Conservation (phyloP, 2,113 vertebrate genomes). For the Aegithalos caudatus region DNA sequence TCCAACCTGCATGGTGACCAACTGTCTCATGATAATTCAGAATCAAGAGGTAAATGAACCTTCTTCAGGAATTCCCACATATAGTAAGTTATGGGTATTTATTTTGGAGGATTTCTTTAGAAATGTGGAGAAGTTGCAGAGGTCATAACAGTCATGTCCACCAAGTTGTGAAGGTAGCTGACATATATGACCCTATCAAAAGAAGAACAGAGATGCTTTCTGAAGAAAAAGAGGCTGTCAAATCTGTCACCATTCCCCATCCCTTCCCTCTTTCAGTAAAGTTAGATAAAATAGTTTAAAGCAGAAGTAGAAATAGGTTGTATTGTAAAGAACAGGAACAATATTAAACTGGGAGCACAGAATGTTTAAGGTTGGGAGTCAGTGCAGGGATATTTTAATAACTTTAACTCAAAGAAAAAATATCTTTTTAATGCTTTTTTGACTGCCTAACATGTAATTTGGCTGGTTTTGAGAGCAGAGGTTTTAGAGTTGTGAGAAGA, state of each 20-base stretch:
- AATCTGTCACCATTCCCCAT: background rate
- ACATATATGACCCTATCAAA: background rate
- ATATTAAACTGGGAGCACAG: background rate
- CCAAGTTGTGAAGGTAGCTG: background rate
- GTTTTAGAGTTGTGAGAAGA: background rate
- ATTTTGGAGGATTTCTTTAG: background rate
- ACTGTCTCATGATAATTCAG: background rate
- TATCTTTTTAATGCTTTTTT: accelerated
- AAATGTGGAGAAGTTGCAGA: background rate
- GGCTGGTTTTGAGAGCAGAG: background rate
- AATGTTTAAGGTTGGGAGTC: no score
- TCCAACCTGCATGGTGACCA: background rate
- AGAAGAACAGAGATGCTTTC: background rate
- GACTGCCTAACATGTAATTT: background rate
- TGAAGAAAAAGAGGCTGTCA: background rate
- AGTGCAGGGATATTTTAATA: background rate
- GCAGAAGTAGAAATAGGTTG: background rate
- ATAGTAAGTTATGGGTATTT: background rate
- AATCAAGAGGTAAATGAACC: background rate
- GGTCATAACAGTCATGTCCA: background rate
- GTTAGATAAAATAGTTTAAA: background rate
- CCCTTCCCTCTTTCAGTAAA: background rate
- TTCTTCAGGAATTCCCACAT: background rate
- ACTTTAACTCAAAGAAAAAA: background rate
- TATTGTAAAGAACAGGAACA: background rate